phyloP scores from a whole-genome alignment of 2,797 vertebrate genomes.

The Aeoliscus strigatus region DNA sequence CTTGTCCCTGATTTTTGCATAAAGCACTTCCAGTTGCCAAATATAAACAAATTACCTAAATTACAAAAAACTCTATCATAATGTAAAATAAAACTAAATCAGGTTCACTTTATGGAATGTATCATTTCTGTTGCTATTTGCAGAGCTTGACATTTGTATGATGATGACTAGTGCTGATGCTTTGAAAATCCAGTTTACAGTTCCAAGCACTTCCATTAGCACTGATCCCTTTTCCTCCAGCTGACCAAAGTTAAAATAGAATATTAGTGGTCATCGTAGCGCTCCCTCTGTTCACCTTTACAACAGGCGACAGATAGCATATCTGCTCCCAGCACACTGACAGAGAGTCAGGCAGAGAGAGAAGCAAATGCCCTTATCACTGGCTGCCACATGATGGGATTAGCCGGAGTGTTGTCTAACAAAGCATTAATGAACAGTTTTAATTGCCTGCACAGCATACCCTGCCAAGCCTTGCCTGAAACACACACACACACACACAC shows the following conservation, averaged over 20 bases:
- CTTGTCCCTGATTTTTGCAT: too few relatives aligned
- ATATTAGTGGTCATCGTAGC: slow-evolving; percentile 26
- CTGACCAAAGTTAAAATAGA: slow-evolving; percentile 38
- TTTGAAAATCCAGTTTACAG: neutral
- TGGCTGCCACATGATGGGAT: slow-evolving; percentile 68
- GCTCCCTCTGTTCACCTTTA: slow-evolving; percentile 49
- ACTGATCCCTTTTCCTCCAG: slow-evolving; percentile 14
- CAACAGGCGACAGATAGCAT: slow-evolving; percentile 54
- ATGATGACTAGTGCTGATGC: neutral
- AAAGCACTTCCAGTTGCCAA: too few relatives aligned
- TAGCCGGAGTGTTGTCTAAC: slow-evolving; percentile 65
- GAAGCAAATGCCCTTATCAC: slow-evolving; percentile 68
- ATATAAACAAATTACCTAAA: too few relatives aligned
- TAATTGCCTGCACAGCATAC: slow-evolving; percentile 64
- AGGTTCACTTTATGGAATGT: too few relatives aligned
- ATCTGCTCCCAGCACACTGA: slow-evolving; percentile 62
- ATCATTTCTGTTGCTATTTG: neutral
- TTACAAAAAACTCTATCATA: too few relatives aligned
- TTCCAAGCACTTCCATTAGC: slow-evolving; percentile 16
- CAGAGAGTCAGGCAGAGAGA: slow-evolving; percentile 43
- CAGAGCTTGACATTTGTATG: neutral
- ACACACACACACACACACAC: slow-evolving; percentile 21
- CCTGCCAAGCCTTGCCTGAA: slow-evolving; percentile 40
- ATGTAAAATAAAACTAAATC: too few relatives aligned
- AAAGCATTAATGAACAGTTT: slow-evolving; percentile 71